These are phyloP conservation scores for Ageneiosus marmoratus DNA, from an alignment of 2,113 vertebrate genomes.

Conservation along the genomic window DNA sequence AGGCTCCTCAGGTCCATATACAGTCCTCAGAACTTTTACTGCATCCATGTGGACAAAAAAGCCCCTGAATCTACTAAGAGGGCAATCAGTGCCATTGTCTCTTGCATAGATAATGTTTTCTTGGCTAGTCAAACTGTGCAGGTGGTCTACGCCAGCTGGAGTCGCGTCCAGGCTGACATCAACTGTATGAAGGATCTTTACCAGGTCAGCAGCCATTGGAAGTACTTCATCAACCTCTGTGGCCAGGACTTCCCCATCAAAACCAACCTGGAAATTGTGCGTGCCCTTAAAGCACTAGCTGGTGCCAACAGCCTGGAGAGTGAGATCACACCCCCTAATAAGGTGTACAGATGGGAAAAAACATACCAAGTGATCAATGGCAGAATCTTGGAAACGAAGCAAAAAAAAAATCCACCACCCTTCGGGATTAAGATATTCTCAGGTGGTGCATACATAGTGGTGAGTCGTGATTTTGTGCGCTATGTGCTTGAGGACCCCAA, in stretches of 20 bases:
- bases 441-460: constrained; percentile 87
- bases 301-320: constrained; percentile 86
- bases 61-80: constrained; percentile 67
- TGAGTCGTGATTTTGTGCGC: constrained; percentile 74
- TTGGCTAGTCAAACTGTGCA: constrained; percentile 76
- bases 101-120: constrained; percentile 87
- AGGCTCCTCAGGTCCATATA: constrained; percentile 70
- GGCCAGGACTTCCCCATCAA: constrained; percentile 93
- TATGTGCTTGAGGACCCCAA: constrained; percentile 72
- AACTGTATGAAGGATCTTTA: constrained; percentile 92
- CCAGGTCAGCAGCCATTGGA: constrained; percentile 74
- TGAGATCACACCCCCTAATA: constrained; percentile 73
- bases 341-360: constrained; percentile 75
- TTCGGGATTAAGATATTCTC: constrained; percentile 78
- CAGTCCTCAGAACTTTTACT: constrained; percentile 78
- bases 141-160: constrained; percentile 85
- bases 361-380: constrained; percentile 71
- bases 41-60: constrained; percentile 83
- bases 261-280: constrained; percentile 88
- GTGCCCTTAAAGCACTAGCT: constrained; percentile 73
- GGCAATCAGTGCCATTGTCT: constrained; percentile 75
- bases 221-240: constrained; percentile 90
- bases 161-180: constrained; percentile 87
- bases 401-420: constrained; percentile 75
- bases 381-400: constrained; percentile 65